Evolutionary conservation across 2,797 vertebrate genomes (phyloP).

Genomic region (Muraenolepis orangiensis): DNA sequence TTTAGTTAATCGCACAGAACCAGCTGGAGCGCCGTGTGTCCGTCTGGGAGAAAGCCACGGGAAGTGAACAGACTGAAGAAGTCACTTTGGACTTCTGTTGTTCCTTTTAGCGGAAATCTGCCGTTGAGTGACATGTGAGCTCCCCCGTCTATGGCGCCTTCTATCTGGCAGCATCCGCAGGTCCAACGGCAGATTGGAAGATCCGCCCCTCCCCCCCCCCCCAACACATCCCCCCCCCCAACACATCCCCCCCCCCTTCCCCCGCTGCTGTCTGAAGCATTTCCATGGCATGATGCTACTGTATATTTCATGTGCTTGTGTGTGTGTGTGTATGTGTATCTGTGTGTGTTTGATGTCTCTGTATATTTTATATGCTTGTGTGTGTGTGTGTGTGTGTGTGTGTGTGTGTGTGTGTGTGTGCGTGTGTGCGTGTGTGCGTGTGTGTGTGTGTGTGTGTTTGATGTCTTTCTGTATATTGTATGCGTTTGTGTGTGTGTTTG

Average conservation of each 20-base stretch:
- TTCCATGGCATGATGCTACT: constrained; percentile 41
- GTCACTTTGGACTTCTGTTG: no score
- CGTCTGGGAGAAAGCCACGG: no score
- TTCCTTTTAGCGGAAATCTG: constrained; percentile 1
- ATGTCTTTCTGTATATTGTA: constrained; percentile 14
- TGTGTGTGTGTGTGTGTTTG: constrained; percentile 14
- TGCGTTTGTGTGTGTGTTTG: no score
- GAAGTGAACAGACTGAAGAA: no score
- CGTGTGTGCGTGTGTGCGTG: background rate
- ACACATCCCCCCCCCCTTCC: constrained; percentile 14
- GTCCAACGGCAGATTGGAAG: constrained; percentile 67
- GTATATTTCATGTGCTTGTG: constrained; percentile 22
- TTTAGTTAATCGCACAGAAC: no score
- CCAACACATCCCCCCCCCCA: constrained; percentile 41
- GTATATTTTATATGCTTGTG: background rate
- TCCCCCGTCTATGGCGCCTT: constrained; percentile 59
- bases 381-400: constrained; percentile 19
- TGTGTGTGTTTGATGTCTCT: no score
- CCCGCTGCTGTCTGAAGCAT: constrained; percentile 10
- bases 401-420: background rate
- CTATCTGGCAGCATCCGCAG: constrained; percentile 65
- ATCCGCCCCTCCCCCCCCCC: no score
- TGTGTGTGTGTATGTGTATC: no score
- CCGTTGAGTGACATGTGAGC: constrained; percentile 58
- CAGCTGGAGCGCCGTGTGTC: no score